Evolutionary conservation across 2,888 invertebrate species (phyloP).

Genomic region (Drosophila fulvimacula): DNA sequence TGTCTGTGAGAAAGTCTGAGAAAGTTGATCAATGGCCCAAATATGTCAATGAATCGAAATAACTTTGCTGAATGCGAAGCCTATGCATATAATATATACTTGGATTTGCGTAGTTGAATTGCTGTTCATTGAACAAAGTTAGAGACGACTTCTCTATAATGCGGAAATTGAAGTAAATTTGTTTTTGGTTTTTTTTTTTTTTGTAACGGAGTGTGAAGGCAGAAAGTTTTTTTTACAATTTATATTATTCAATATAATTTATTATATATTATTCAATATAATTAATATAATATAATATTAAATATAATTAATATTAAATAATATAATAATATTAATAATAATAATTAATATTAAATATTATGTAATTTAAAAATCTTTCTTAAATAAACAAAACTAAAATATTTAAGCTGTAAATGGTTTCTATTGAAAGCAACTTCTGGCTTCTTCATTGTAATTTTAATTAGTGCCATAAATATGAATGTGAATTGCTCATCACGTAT

Average conservation of each 20-base stretch:
- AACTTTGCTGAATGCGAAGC: not conserved
- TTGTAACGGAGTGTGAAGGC: not conserved
- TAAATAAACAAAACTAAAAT: not conserved
- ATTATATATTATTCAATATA: no score
- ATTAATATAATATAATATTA: no score
- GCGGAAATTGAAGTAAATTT: conserved; percentile 46
- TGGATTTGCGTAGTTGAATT: not conserved
- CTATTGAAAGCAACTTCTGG: not conserved
- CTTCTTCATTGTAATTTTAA: no score
- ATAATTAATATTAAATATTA: no score
- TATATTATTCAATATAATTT: no score
- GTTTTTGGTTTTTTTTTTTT: not conserved
- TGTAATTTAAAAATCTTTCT: not conserved
- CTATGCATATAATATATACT: conserved; percentile 20
- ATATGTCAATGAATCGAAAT: conserved; percentile 31
- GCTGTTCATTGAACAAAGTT: conserved; percentile 17
- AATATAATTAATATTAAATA: no score
- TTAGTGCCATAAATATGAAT: not conserved
- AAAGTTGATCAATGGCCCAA: conserved; percentile 36
- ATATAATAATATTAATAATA: no score
- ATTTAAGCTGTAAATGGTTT: not conserved
- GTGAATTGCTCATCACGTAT: not conserved
- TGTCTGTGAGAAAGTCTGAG: conserved; percentile 45
- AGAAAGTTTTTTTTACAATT: no score
- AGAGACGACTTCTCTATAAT: conserved; percentile 9